Base-by-base conservation (phyloP, 2,113 vertebrate species). In the Fregata magnificens region DNA sequence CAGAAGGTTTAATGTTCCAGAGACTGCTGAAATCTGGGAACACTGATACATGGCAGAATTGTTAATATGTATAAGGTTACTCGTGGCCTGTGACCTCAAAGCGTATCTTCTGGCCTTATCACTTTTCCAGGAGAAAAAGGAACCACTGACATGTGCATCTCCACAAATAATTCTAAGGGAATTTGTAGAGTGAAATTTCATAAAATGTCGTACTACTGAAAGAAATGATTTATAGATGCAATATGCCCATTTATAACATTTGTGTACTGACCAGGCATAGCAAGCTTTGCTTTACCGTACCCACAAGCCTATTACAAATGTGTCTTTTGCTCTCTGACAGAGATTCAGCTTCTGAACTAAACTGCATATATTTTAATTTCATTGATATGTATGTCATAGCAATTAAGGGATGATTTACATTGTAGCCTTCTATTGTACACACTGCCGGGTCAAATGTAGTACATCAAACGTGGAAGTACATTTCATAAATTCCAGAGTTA, bases 31-130 rank as follows among this genome's bases (percentile, higher is more conserved):
- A 97, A 96, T 95, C 95, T 69, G 59, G 78, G 67, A 95, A 83
- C 91, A 78, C 74, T 94, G 95, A 96, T 97, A 97, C 72, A 96
- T 82, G 95, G 92, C 91, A 97, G 88, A 93, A 91, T 95, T 92
- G 58, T 98, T 98, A 98, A 96, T 98, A 98, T 97, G 95, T 96
- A 97, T 97, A 97, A 97, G 94, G 95, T 92, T 95, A 95, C 95
- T 94, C 2, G 11, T 96, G 97, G 86, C 93, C 96, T 97, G 90
- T 97, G 95, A 97, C 97, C 96, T 96, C 93, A 91, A 88, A 96
- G 86, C 21, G 2, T 96, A 93, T 98, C 95, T 98, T 95, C 92
- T 97, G 94, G 88, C 88, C 94, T 98, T 97, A 95, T 91, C 89
- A 53, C 74, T 96, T 97, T 97, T 97, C 94, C 92, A 82, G 70